Base-by-base conservation (phyloP, 2,113 vertebrate species). In the Strix aluco region DNA sequence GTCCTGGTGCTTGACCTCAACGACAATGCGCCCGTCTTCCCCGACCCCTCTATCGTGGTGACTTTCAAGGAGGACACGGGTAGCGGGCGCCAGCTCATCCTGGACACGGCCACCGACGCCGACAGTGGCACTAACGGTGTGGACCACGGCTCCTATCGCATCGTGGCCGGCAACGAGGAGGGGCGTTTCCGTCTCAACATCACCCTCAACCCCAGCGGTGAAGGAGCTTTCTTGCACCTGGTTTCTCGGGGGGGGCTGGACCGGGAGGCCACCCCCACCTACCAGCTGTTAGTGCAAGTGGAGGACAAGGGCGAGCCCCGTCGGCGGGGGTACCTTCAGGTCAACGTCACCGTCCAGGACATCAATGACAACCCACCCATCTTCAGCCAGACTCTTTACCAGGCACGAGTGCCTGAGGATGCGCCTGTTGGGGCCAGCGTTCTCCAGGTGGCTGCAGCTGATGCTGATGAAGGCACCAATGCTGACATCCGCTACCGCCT, bases 151-250 rank as follows among this genome's bases (percentile, higher is more conserved):
- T 99, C 99, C 6, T 99, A 99, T 93, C 98, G 98, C 89, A 99
- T 99, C 29, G 97, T 99, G 90, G 98, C 96, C 3, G 99, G 99
- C 86, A 99, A 99, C 27, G 99, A 99, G 93, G 98, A 98, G 79
- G 99, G 99, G 5, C 99, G 97, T 13, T 99, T 99, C 96, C 98
- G 99, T 38, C 96, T 99, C 97, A 99, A 99, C 97, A 98, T 99
- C 96, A 99, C 99, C 26, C 98, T 99, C 81, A 99, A 99, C 89
- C 99, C 99, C 9, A 99, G 99, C n/a, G 99, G 99, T 3, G 99
- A 99, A 98, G 99, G 99, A 32, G 99, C 99, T 29, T 99, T 99
- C 97, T 86, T 99, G 97, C 99, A 99, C 84, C 98, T 99, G 16
- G 99, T 99, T 46, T 99, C 99, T 32, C 98, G 98, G 5, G 99